Evolutionary conservation across 1,140 invertebrate species (phyloP).

Genomic region (Listronotus bonariensis): DNA sequence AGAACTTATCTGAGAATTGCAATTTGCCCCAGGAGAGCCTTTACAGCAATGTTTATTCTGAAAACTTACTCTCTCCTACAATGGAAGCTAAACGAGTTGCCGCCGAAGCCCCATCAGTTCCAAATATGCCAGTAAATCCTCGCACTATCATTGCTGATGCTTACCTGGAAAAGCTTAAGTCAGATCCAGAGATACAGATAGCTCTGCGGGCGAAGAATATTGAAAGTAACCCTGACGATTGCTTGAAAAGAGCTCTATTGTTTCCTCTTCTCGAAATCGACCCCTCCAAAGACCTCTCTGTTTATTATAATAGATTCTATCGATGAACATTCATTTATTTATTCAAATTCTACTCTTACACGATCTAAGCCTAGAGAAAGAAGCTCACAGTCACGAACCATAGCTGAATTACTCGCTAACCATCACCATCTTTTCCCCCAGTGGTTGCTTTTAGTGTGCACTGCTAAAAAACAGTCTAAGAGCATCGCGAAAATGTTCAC

Average conservation of each 20-base stretch:
- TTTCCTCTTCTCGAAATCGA: slow-evolving; percentile 85
- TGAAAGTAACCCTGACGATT: slow-evolving; percentile 85
- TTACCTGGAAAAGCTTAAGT: slow-evolving; percentile 78
- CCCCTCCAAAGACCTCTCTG: slow-evolving; percentile 77
- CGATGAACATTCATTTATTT: slow-evolving; percentile 70
- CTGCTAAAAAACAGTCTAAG: slow-evolving; percentile 84
- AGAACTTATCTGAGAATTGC: slow-evolving; percentile 38
- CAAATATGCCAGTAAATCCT: slow-evolving; percentile 65
- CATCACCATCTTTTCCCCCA: slow-evolving; percentile 92
- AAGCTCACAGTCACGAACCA: slow-evolving; percentile 67
- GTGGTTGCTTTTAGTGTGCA: slow-evolving; percentile 90
- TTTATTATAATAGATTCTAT: slow-evolving; percentile 91
- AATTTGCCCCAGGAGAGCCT: slow-evolving; percentile 46
- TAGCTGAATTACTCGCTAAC: slow-evolving; percentile 84
- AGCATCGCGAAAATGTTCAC: slow-evolving; percentile 89
- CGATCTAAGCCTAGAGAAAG: slow-evolving; percentile 56
- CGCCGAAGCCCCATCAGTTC: slow-evolving; percentile 56
- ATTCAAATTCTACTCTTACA: slow-evolving; percentile 55
- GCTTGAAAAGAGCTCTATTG: slow-evolving; percentile 85
- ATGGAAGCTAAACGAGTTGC: slow-evolving; percentile 40
- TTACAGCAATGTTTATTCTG: slow-evolving; percentile 49
- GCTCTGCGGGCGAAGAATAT: slow-evolving; percentile 72
- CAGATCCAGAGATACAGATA: slow-evolving; percentile 76
- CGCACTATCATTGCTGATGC: slow-evolving; percentile 73
- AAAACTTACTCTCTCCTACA: slow-evolving; percentile 44